Percentiles rank a stretch among this genome's conserved stretches.
Evolutionary conservation across 2,113 vertebrate species (phyloP).

Genomic region (Raphicerus campestris): DNA sequence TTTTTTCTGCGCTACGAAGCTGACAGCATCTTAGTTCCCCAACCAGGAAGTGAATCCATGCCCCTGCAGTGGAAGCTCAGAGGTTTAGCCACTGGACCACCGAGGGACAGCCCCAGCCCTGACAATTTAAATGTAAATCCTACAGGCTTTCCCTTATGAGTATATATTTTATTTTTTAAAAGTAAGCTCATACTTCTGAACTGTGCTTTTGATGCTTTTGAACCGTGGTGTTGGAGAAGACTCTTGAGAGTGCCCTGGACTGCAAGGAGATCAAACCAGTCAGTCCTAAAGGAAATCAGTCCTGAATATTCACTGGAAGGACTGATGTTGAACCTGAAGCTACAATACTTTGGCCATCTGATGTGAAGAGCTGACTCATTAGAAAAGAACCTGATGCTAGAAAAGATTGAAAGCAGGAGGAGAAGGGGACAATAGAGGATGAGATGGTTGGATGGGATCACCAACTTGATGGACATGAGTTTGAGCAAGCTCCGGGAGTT

Average conservation of each 20-base stretch:
- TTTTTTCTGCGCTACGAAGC: fast-evolving
- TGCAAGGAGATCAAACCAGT: background rate
- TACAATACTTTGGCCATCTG: background rate
- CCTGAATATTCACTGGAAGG: background rate
- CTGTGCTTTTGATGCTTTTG: background rate
- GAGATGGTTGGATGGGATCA: background rate
- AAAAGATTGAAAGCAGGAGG: background rate
- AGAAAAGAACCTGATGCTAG: background rate
- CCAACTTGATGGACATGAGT: background rate
- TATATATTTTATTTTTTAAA: background rate
- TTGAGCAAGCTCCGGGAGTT: background rate
- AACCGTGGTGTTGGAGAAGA: background rate
- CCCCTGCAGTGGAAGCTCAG: background rate
- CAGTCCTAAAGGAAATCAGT: background rate
- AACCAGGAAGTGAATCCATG: background rate
- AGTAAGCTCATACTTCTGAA: background rate
- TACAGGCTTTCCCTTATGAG: background rate
- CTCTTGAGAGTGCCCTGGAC: background rate
- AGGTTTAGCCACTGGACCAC: background rate
- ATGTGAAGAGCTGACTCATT: background rate
- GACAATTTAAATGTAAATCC: background rate
- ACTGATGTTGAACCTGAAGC: background rate
- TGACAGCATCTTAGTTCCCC: background rate
- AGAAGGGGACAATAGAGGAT: background rate
- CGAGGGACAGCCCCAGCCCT: background rate